Evolutionary conservation across 2,888 invertebrate genomes (phyloP), one percentile per base, ranked within the genome.

Genomic region (Cheilosia impressa): DNA sequence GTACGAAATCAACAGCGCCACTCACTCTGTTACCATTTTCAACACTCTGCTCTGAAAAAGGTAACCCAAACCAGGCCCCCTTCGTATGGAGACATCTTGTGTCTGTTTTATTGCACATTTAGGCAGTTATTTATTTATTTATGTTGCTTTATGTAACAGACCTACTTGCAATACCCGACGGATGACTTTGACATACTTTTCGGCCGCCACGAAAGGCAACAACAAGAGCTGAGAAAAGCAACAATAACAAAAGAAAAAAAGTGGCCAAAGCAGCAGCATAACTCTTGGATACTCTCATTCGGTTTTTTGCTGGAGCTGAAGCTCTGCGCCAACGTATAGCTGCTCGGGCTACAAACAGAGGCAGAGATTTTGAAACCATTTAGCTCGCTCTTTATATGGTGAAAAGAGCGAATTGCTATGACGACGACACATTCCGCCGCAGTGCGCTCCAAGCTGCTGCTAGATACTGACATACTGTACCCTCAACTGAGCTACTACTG

Each of bases 111-210:
- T 77, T 85, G 76, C 85, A 85, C 85, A 85, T 85, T 85, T 85
- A 71, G 76, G 76, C 80, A 58, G 47, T 79, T 75, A 53, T 75
- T 65, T 82, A 55, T 72, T 68, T 78, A 57, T 73, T 63, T 72
- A 34, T 60, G 27, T 41, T 47, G 9, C 50, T 77, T 82, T 87
- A 87, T 87, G 87, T 87, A 87, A 87, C 82, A 81, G 87, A 82
- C 87, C 82, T 73, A 78, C 87, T 78, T 79, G 84, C 84, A 84
- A 84, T 83, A 66, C 58, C 73, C 79, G 83, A 77, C 87, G 78
- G 73, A 73, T 87, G 87, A 87, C 87, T 87, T 87, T 87, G 87
- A 87, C 87, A 87, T 78, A 87, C 87, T 87, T 87, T 87, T 24
- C 60, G 63, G 62, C 45, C 57, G 71, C 65, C 65, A 72, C 65